Evolutionary conservation across 2,113 vertebrate genomes (phyloP).

Genomic region (Platysteira castanea): DNA sequence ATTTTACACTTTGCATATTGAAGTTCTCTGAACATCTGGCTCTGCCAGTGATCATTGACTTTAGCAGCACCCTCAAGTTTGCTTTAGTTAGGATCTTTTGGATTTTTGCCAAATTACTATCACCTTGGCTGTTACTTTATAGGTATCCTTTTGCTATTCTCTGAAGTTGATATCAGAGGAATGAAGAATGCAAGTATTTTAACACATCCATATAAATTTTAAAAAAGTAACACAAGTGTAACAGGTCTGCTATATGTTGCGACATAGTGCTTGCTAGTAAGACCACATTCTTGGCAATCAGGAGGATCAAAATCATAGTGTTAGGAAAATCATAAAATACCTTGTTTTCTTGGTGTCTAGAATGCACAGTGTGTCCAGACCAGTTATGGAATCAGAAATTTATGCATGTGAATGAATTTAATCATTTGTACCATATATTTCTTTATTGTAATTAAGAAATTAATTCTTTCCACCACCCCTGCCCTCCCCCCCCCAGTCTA

Average conservation of each 20-base stretch:
- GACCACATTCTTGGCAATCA: not conserved
- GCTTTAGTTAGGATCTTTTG: not conserved
- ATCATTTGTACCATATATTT: not conserved
- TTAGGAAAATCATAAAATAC: not conserved
- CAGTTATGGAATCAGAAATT: not conserved
- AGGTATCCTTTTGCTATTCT: not conserved
- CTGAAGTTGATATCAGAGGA: not conserved
- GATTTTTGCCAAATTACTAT: not conserved
- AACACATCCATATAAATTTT: not conserved
- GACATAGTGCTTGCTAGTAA: not conserved
- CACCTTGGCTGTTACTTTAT: not conserved
- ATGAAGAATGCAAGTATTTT: slow-evolving; percentile 7
- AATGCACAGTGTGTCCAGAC: not conserved
- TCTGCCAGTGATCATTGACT: not conserved
- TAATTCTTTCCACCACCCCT: too few relatives aligned
- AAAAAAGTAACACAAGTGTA: not conserved
- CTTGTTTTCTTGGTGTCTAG: not conserved
- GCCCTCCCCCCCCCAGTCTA: not conserved
- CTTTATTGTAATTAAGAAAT: not conserved
- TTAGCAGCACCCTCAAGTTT: not conserved
- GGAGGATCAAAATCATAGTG: not conserved
- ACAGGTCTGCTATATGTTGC: not conserved
- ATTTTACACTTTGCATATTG: not conserved
- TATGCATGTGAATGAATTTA: not conserved
- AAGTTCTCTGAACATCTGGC: not conserved